Base-by-base conservation (phyloP, 2,113 vertebrate genomes). In the Ranitomeya variabilis region DNA sequence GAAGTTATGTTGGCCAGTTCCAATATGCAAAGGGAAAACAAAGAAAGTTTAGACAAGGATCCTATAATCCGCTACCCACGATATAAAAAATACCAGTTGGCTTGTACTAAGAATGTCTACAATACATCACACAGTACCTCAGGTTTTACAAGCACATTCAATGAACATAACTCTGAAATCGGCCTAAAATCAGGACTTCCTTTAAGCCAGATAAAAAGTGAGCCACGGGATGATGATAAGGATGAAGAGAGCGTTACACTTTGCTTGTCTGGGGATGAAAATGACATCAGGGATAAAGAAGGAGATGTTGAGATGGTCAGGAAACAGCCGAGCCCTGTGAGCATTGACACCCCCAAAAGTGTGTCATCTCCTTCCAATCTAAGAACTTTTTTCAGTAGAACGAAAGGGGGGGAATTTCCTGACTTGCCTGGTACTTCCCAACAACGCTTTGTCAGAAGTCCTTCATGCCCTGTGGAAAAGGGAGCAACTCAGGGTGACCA, bases 11-110 rank as follows among this genome's bases (percentile, higher is more conserved):
- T 94, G 89, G 94, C 94, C 54, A 93, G 91, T 89, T 93, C 95
- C 74, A 92, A 89, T 90, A 95, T 94, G 67, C 85, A 91, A 55
- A 95, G 96, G 90, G 94, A 95, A 15, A 94, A 94, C 18, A 93
- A 95, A 93, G 96, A 97, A 93, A 95, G 91, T 90, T 95, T 97
- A 89, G 95, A 95, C 87, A 97, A 96, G 84, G 95, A 96, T 87
- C 91, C 94, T 51, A 92, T 97, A 89, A 97, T 96, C 9, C 96
- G 97, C 92, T 98, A 97, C 95, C 98, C 98, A 87, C 97, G 97
- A 93, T 99, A 99, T 94, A 98, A 98, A 95, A 99, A 99, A 93
- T 99, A 99, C 95, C 98, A 99, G 96, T 95, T 96, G 95, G 98
- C 97, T 92, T 99, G 97, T 94, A 97, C 96, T 96, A 99, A 99